Conservation (phyloP, 2,888 invertebrate genomes). For the Lasioglossum calceatum region DNA sequence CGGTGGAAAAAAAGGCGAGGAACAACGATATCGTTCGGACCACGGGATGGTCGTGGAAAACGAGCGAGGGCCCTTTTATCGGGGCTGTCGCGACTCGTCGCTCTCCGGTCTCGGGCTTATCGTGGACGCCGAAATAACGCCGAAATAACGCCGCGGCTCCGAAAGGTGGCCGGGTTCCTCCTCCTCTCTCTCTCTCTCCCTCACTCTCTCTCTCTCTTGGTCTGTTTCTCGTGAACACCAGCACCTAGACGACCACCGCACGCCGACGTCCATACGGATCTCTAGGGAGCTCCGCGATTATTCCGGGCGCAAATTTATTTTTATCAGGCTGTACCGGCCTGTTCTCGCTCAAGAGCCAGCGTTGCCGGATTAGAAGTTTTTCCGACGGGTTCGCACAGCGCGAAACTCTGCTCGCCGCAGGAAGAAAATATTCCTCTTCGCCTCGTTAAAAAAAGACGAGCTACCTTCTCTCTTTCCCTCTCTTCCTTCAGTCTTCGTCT, state of each 20-base stretch:
- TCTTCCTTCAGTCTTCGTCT: neutral
- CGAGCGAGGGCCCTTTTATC: constrained; percentile 16
- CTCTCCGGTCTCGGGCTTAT: constrained; percentile 17
- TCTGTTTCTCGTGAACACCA: neutral
- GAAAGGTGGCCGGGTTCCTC: neutral
- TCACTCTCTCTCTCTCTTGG: too few species aligned
- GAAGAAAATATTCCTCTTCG: constrained; percentile 8
- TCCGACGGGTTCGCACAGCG: constrained; percentile 52
- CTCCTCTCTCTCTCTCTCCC: too few species aligned
- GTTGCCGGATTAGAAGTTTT: constrained; percentile 73
- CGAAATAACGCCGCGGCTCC: constrained; percentile 15
- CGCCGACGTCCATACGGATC: constrained; percentile 69
- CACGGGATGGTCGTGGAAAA: neutral
- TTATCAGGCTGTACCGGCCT: constrained; percentile 73
- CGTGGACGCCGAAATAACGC: constrained; percentile 19
- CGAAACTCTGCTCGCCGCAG: constrained; percentile 32
- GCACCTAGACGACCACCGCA: constrained; percentile 50
- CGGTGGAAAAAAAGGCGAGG: neutral
- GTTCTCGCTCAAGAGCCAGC: constrained; percentile 66
- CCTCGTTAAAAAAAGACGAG: constrained; percentile 47
- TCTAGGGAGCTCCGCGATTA: constrained; percentile 78
- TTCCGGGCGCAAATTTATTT: constrained; percentile 80
- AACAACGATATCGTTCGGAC: neutral
- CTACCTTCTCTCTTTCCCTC: neutral
- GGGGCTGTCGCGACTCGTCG: neutral